phyloP scores from a whole-genome alignment of 2,113 vertebrate species.

The Scolopax mira region DNA sequence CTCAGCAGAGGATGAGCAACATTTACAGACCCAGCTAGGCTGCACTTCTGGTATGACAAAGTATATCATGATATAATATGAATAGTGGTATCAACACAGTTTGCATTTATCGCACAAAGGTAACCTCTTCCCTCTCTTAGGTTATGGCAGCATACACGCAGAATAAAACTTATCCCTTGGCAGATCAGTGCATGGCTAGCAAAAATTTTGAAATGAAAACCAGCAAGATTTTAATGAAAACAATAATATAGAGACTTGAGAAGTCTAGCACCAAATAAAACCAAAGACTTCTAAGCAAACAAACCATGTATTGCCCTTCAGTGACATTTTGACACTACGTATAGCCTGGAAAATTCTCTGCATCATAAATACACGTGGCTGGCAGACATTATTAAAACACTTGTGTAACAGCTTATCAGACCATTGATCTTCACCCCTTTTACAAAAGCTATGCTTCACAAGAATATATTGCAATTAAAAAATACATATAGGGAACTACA shows the following conservation, averaged over 20 bases:
- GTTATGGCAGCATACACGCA: not conserved
- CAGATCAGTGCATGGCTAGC: not conserved
- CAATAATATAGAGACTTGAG: not conserved
- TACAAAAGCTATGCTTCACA: not conserved
- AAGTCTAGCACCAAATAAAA: not conserved
- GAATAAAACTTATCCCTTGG: not conserved
- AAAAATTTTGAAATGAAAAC: not conserved
- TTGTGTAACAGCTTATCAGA: not conserved
- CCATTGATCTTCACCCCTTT: not conserved
- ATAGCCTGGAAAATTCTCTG: not conserved
- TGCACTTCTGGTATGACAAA: not conserved
- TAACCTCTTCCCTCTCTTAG: not conserved
- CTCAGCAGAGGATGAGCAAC: not conserved
- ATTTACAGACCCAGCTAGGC: not conserved
- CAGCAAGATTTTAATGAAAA: not conserved
- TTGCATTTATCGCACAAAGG: not conserved
- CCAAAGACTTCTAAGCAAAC: not conserved
- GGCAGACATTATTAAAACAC: not conserved
- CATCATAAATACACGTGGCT: not conserved
- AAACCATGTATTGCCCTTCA: not conserved
- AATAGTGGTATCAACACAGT: not conserved
- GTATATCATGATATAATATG: not conserved
- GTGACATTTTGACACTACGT: not conserved
- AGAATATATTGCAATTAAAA: not conserved
- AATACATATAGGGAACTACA: fast-evolving